phyloP scores from a whole-genome alignment of 2,797 vertebrate species.

The Sphenopsis melanotis region DNA sequence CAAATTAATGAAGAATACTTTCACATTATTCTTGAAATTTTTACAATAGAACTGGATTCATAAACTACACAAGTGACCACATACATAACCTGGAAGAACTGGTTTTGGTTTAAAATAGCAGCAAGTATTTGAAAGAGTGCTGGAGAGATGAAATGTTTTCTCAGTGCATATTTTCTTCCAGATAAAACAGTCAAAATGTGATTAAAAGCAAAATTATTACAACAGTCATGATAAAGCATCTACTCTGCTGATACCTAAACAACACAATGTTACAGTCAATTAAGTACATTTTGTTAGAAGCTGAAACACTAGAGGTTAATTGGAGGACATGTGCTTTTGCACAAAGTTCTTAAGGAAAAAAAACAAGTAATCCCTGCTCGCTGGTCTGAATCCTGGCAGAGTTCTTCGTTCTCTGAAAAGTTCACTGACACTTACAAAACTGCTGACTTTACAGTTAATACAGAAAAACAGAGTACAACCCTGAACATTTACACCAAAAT shows the following conservation, averaged over 20 bases:
- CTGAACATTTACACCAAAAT: background rate
- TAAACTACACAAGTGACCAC: background rate
- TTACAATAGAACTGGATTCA: background rate
- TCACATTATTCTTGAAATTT: background rate
- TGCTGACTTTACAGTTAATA: background rate
- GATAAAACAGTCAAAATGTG: background rate
- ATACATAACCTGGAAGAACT: background rate
- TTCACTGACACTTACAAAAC: background rate
- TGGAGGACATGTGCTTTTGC: background rate
- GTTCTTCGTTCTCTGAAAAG: background rate
- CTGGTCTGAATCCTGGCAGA: background rate
- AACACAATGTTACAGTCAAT: background rate
- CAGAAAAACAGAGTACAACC: background rate
- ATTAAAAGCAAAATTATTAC: background rate
- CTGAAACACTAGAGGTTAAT: background rate
- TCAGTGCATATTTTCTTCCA: background rate
- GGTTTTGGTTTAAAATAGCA: background rate
- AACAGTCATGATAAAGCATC: background rate
- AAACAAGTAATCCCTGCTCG: background rate
- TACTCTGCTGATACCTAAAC: background rate
- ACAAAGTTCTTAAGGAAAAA: background rate
- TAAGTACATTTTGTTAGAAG: background rate
- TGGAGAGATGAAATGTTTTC: background rate
- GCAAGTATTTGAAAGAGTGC: background rate
- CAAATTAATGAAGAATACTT: background rate